Evolutionary conservation across 2,888 invertebrate species (phyloP), one percentile per base, ranked within the genome.

Genomic region (Lasioglossum leucozonium): DNA sequence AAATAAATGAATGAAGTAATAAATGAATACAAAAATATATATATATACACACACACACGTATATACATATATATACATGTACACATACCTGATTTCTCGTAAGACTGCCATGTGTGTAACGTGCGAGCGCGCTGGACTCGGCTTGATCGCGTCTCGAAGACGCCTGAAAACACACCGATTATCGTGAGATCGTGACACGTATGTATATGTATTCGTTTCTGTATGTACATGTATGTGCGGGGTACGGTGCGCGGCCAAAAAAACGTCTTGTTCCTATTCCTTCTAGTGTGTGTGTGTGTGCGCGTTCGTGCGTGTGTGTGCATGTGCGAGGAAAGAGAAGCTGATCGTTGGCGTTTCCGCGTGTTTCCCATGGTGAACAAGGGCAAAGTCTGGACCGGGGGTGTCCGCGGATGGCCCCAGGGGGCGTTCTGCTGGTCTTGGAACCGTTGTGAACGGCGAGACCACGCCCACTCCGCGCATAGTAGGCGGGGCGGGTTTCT

Each of bases 211-310:
- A 47, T 47, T 34, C 47, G 42, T 72, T 26, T 30, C n/a, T 47
- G 42, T 75, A 40, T 34, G 42, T 42, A 65, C 65, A 80, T 55
- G 74, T 65, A 71, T 72, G 72, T 83, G 76, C 62, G 83, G 85
- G 88, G 86, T 85, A 89, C 83, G 84, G 83, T 88, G 88, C 82
- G 84, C 86, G 88, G 89, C 89, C 88, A 88, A 89, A 90, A 88
- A 90, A 55, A 55, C 55, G 91, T 93, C 93, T 94, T 93, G 94
- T 94, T 94, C 94, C 94, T 94, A 94, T 92, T 92, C 90, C 92
- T 92, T 89, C 90, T 92, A 91, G 90, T 91, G 86, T 87, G 89
- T 88, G 85, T 82, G 77, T 85, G 73, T 74, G 87, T 83, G 88
- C 85, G 85, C 72, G 75, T 4, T 4, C 4, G 55, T 16, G 62